These are phyloP conservation scores for Sphaerolaimus hirsutus DNA, from an alignment of 2,888 invertebrate genomes.

Conservation along the genomic window DNA sequence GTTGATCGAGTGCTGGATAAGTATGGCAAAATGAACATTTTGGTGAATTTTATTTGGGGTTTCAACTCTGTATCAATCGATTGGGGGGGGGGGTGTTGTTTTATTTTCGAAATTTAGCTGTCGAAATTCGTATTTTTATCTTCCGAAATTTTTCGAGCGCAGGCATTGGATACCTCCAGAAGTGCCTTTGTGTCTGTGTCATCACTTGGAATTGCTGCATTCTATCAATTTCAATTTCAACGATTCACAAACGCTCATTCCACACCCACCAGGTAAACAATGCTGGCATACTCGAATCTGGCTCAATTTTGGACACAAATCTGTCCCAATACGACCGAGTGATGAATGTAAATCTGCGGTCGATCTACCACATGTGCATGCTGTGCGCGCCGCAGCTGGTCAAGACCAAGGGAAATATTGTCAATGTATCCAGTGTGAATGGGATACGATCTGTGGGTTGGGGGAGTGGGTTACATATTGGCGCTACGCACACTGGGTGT, in stretches of 20 bases:
- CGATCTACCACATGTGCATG: conserved; percentile 38
- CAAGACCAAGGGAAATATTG: conserved; percentile 54
- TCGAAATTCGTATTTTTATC: too few species aligned
- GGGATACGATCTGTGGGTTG: conserved; percentile 44
- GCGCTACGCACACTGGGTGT: too few species aligned
- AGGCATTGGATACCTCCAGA: too few species aligned
- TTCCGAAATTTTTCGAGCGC: too few species aligned
- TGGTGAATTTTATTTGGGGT: too few species aligned
- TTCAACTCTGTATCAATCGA: too few species aligned
- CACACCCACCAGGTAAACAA: conserved; percentile 45
- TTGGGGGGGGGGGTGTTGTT: conserved; percentile 6
- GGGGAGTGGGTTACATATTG: background rate
- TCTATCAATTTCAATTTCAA: too few species aligned
- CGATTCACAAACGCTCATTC: too few species aligned
- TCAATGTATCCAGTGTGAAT: conserved; percentile 79
- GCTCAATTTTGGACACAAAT: conserved; percentile 57
- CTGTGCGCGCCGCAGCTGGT: conserved; percentile 61
- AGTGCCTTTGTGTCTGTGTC: too few species aligned
- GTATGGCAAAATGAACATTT: too few species aligned
- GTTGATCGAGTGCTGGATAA: background rate
- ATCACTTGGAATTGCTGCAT: too few species aligned
- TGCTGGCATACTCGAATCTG: conserved; percentile 58
- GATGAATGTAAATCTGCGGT: conserved; percentile 57
- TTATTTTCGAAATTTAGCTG: too few species aligned
- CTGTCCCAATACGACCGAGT: conserved; percentile 63